Percentiles rank a stretch among this genome's conserved stretches.
These are phyloP conservation scores for Euura lappo DNA, from an alignment of 1,140 invertebrate genomes.

Conservation along the genomic window DNA sequence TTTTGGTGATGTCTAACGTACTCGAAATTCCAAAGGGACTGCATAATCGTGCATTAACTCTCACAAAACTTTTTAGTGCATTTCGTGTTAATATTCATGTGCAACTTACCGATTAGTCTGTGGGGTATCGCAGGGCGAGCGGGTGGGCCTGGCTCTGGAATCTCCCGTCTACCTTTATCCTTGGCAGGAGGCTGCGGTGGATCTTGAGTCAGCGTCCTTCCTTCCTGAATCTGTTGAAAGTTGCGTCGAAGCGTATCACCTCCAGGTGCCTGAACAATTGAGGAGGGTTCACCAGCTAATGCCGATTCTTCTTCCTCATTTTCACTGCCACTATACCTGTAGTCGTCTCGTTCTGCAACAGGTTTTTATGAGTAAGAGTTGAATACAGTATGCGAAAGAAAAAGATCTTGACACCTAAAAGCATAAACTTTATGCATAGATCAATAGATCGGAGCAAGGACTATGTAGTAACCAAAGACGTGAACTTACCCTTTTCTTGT, in stretches of 20 bases:
- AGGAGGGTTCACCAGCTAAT: slow-evolving; percentile 85
- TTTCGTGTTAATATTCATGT: neutral
- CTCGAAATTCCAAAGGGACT: no score
- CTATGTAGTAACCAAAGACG: neutral
- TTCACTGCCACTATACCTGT: slow-evolving; percentile 85
- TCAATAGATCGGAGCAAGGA: no score
- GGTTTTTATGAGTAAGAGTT: slow-evolving; percentile 4
- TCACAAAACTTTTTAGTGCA: no score
- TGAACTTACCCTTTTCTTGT: slow-evolving; percentile 75
- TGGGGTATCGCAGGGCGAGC: slow-evolving; percentile 85
- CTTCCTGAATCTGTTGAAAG: slow-evolving; percentile 97
- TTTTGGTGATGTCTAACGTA: no score
- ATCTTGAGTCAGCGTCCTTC: slow-evolving; percentile 69
- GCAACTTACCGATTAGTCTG: slow-evolving; percentile 74
- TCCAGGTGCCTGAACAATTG: slow-evolving; percentile 86
- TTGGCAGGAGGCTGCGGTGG: slow-evolving; percentile 60
- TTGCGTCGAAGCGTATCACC: slow-evolving; percentile 92
- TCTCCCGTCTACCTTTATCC: slow-evolving; percentile 61
- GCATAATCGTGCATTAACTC: no score
- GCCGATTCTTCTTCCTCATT: slow-evolving; percentile 88
- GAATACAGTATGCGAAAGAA: neutral
- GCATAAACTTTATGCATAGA: no score
- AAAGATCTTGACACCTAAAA: neutral
- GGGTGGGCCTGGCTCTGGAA: slow-evolving; percentile 82
- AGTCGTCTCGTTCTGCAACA: slow-evolving; percentile 74